Base-by-base conservation (phyloP, 1,140 invertebrate species). In the Trichonephila clavata region DNA sequence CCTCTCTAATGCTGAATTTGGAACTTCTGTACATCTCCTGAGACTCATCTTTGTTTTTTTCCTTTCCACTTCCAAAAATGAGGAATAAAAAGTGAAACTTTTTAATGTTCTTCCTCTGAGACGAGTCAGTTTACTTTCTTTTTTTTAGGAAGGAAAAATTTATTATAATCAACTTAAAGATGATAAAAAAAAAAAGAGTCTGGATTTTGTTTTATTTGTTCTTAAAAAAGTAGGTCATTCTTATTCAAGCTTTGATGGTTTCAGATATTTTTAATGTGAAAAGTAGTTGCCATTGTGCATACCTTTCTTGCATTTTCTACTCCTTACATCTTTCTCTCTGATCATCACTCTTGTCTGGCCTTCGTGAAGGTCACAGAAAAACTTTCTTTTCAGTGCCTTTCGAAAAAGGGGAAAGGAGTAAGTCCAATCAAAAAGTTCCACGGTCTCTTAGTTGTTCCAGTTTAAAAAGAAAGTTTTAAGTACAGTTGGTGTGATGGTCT, bases 31-130 rank as follows among this genome's bases (percentile, higher is more conserved):
- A 59, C 81, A 84, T 84, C 57, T 84, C 43, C 57, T 16, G 71
- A 39, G 71, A 60, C 8, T 60, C 27, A 84, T 84, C 57, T 24
- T 59, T 50, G 27, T 84, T 59, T 87, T 32, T 65, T 87, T 65
- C 18, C 57, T 61, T 5, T 39, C 13, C 60, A 39, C 43, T 39
- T 4, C 27, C 13, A 39, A 89, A 39, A 77, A 43, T 65, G 18
- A 77, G 24, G 87, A 89, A 77, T 89, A 63, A 61, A 39, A 63
- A 87, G 59, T 87, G 61, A 89, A 89, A 77, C 87, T 89, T 89
- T 89, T 89, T 89, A 89, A 89, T 89, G 87, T 89, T 77, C 87
- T 77, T 63, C 81, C 81, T 16, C 32, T 86, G 27, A 65, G 86
- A 87, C 27, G 61, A 63, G 16, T n/a, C 86, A 39, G 39, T 60